Base-by-base conservation (phyloP, 2,888 invertebrate species). In the Beris morrisii region DNA sequence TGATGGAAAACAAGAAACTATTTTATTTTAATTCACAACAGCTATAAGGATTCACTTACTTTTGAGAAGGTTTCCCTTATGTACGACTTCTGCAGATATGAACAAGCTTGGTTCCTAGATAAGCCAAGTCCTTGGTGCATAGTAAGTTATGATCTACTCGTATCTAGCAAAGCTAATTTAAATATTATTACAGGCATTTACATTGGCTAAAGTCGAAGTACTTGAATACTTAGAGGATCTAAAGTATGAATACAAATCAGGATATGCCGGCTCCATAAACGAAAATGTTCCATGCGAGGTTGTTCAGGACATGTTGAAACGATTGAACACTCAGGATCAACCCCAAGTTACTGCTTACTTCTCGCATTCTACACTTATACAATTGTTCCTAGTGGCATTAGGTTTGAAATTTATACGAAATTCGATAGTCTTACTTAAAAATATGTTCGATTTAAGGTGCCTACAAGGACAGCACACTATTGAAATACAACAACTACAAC, bases 151-250 rank as follows among this genome's bases (percentile, higher is more conserved):
- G 4, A 22, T 31, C n/a, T 6, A 38, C 3, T 38, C 9, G 38
- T 38, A 9, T 9, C 5, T 3, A 38, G 1, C 9, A 3, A 38
- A 38, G 38, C 5, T 7, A 38, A 46, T 31, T 64, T 72, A 2
- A 22, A 2, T 22, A 22, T 22, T 22, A 22, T 22, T 56, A 5
- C 70, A 85, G 85, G 88, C 84, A 0, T 93, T 93, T 76, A 86
- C 85, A 32, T 85, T 84, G 67, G 84, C 87, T 12, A 91, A 93
- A 72, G 81, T 93, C 4, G 84, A 85, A 69, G 81, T 90, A 0
- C 73, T 93, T 64, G 93, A 94, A 75, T 93, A 91, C 74, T 84
- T 84, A 0, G 89, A 92, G 74, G 93, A 94, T 77, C 78, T 93
- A 56, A 84, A 87, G 70, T 87, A 88, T 61, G 93, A 88, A 77